These are phyloP conservation scores for Pristionchus maxplancki DNA, from an alignment of 2,888 invertebrate genomes.

Conservation along the genomic window DNA sequence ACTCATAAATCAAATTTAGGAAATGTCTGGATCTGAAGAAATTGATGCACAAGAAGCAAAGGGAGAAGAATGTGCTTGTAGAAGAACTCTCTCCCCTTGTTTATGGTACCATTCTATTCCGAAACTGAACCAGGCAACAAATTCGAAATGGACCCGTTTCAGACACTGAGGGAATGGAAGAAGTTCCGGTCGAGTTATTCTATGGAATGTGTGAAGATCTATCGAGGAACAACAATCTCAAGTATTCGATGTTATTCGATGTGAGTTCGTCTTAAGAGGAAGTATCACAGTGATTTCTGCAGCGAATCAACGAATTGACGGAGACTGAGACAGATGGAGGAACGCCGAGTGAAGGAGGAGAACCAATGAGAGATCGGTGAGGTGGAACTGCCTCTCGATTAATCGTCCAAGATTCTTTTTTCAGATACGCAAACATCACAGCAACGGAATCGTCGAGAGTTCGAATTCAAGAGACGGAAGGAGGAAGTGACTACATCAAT, in stretches of 20 bases:
- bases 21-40: slow-evolving; percentile 64
- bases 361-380: slow-evolving; percentile 43
- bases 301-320: slow-evolving; percentile 61
- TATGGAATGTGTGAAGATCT: slow-evolving; percentile 74
- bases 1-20: slow-evolving; percentile 48
- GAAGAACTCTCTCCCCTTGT: slow-evolving; percentile 72
- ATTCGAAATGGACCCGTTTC: not conserved
- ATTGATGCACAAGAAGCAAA: slow-evolving; percentile 62
- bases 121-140: not conserved
- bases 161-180: slow-evolving; percentile 66
- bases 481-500: slow-evolving; percentile 66
- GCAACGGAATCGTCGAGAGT: slow-evolving; percentile 72
- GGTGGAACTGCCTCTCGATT: not conserved
- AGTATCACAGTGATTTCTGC: not conserved
- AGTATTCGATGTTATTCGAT: slow-evolving; percentile 72
- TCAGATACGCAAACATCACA: slow-evolving; percentile 71
- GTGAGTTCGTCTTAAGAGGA: slow-evolving; percentile 52
- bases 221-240: slow-evolving; percentile 64
- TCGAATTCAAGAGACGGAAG: slow-evolving; percentile 61
- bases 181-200: slow-evolving; percentile 72
- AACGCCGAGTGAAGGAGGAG: slow-evolving; percentile 50
- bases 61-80: slow-evolving; percentile 66
- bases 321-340: slow-evolving; percentile 50
- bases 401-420: not conserved
- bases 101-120: slow-evolving; percentile 62